Conservation (phyloP, 2,113 vertebrate genomes). For the Machaerirhynchus nigripectus region DNA sequence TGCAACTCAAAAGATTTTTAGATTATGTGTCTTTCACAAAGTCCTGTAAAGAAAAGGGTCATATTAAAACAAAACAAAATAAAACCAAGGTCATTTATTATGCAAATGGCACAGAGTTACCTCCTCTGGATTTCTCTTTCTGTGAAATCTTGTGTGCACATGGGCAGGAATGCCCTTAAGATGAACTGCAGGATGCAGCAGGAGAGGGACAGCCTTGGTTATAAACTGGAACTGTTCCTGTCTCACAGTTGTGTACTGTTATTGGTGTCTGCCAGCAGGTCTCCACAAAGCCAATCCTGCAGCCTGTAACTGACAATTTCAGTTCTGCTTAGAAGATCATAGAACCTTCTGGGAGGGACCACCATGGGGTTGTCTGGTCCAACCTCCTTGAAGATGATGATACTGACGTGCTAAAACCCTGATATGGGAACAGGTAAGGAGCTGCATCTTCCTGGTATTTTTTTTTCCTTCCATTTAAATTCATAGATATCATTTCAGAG, state of each 20-base stretch:
- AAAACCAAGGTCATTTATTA: background rate
- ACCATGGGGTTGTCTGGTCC: background rate
- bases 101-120: background rate
- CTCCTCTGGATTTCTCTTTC: background rate
- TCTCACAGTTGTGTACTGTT: background rate
- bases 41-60: background rate
- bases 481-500: background rate
- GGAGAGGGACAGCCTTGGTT: background rate
- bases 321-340: background rate
- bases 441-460: background rate
- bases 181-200: background rate
- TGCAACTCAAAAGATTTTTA: background rate
- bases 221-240: background rate
- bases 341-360: background rate
- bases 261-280: background rate
- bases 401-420: background rate
- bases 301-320: background rate
- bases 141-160: background rate
- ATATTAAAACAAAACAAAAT: background rate
- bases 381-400: background rate
- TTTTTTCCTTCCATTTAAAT: background rate
- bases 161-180: background rate
- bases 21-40: background rate
- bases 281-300: background rate
- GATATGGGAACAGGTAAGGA: background rate